Evolutionary conservation across 2,888 invertebrate species (phyloP).

Genomic region (Deilephila porcellus): DNA sequence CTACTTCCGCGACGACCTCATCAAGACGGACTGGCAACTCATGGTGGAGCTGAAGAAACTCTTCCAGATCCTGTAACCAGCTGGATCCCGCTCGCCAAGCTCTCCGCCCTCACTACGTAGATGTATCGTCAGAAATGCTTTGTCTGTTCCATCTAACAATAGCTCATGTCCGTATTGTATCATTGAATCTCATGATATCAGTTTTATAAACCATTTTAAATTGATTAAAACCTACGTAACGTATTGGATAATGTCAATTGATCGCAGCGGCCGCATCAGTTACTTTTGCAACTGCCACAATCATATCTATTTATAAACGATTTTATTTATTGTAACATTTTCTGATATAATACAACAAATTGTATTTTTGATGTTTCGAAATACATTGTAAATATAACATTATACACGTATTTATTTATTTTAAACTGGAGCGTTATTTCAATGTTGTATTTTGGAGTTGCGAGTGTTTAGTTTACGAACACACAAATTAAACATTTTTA

Average conservation of each 20-base stretch:
- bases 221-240: conserved; percentile 20
- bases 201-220: conserved; percentile 32
- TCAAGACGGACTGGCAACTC: conserved; percentile 98
- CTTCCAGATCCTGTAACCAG: conserved; percentile 95
- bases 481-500: conserved; percentile 15
- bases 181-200: conserved; percentile 62
- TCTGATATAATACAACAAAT: conserved; percentile 6
- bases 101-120: conserved; percentile 49
- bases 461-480: conserved; percentile 12
- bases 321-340: conserved; percentile 2
- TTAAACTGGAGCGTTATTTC: conserved; percentile 30
- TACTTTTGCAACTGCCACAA: conserved; percentile 18
- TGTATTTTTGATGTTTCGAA: conserved; percentile 33
- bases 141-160: conserved; percentile 75
- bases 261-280: conserved; percentile 10
- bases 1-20: conserved; percentile 98
- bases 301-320: neutral
- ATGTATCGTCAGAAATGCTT: conserved; percentile 34
- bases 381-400: conserved; percentile 57
- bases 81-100: conserved; percentile 51
- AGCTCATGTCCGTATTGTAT: conserved; percentile 51
- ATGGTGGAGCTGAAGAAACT: conserved; percentile 99
- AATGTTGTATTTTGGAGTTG: conserved; percentile 22
- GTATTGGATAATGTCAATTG: conserved; percentile 29
- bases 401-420: conserved; percentile 44